Percentiles rank a stretch among this genome's conserved stretches.
Evolutionary conservation across 2,113 vertebrate genomes (phyloP).

Genomic region (Colius striatus): DNA sequence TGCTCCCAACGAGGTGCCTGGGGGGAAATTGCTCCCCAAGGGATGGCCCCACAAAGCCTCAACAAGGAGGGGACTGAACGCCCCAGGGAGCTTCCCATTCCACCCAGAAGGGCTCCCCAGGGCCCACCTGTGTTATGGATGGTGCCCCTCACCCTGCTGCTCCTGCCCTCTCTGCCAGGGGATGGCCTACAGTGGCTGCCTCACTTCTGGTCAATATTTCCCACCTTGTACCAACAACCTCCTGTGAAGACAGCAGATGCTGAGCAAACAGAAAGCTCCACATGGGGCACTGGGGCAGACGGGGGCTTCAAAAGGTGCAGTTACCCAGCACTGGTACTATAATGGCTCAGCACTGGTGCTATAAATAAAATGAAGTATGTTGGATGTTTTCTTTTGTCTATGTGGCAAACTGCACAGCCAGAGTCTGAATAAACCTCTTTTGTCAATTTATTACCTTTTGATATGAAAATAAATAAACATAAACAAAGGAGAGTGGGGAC

Average conservation of each 20-base stretch:
- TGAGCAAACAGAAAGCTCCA: not conserved
- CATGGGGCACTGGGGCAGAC: not conserved
- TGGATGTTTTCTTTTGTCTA: not conserved
- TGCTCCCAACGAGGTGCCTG: not conserved
- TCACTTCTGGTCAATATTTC: fast-evolving
- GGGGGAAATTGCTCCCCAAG: not conserved
- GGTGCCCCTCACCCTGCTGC: not conserved
- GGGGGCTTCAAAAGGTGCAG: not conserved
- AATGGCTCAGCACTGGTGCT: not conserved
- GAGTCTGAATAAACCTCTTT: not conserved
- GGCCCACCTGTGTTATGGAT: fast-evolving
- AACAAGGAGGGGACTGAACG: not conserved
- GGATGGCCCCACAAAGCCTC: not conserved
- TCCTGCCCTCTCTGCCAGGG: not conserved
- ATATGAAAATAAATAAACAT: constrained; percentile 27
- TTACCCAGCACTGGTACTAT: not conserved
- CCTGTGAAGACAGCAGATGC: not conserved
- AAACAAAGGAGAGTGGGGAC: constrained; percentile 43
- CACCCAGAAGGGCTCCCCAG: fast-evolving
- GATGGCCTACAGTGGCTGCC: not conserved
- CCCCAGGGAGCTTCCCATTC: too few relatives aligned
- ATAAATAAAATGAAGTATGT: not conserved
- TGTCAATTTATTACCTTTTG: not conserved
- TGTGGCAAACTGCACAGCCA: not conserved
- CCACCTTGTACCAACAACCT: not conserved